Evolutionary conservation across 2,113 vertebrate genomes (phyloP).

Genomic region (Octodon degus): DNA sequence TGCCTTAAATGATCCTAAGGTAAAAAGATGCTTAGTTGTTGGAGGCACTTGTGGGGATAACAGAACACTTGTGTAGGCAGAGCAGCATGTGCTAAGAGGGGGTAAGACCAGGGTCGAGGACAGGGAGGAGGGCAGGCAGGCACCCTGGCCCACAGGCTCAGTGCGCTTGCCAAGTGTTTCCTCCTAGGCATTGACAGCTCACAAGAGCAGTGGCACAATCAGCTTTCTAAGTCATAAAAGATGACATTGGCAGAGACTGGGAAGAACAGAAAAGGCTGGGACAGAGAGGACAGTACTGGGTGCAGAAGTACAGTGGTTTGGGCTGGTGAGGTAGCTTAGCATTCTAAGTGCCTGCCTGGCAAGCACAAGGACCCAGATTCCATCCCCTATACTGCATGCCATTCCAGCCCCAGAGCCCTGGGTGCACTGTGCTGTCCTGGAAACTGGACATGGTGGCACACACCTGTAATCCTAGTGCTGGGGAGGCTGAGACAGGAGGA

Average conservation of each 20-base stretch:
- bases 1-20: not conserved
- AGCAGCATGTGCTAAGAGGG: not conserved
- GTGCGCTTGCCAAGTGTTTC: not conserved
- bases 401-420: no score
- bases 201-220: not conserved
- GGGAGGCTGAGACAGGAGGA: no score
- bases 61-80: not conserved
- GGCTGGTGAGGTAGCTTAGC: no score
- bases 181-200: not conserved
- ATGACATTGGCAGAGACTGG: not conserved
- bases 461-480: no score
- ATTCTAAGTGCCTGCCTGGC: no score
- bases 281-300: no score
- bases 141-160: not conserved
- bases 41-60: not conserved
- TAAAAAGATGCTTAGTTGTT: not conserved
- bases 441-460: no score
- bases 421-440: no score
- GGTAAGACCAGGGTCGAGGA: not conserved
- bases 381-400: no score
- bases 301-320: no score
- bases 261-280: not conserved
- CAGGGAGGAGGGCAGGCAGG: not conserved
- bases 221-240: conserved; percentile 10
- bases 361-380: no score